phyloP scores from a whole-genome alignment of 2,888 invertebrate species.

The Sphaerophoria rueppellii region DNA sequence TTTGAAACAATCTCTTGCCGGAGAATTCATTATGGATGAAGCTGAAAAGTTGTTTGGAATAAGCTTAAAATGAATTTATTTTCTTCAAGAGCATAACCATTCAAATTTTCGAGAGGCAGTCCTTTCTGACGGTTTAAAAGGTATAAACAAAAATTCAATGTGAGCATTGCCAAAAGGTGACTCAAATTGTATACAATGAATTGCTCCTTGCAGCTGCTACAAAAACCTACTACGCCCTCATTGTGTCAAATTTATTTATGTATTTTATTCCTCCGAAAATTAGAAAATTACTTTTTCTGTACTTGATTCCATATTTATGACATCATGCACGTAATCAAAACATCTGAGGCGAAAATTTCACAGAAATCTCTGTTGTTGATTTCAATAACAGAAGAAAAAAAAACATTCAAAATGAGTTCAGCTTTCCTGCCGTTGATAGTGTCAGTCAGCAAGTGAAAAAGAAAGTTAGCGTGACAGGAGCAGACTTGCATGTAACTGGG shows the following conservation, averaged over 20 bases:
- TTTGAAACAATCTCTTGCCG: not conserved
- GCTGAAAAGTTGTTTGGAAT: too few relatives aligned
- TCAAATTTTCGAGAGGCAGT: too few relatives aligned
- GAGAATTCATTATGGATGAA: not conserved
- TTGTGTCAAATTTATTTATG: not conserved
- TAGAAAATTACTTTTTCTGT: not conserved
- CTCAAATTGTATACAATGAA: not conserved
- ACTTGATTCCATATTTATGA: not conserved
- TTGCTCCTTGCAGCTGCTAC: too few relatives aligned
- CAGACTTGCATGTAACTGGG: conserved; percentile 24
- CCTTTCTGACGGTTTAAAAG: too few relatives aligned
- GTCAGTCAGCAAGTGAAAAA: not conserved
- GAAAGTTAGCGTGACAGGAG: conserved; percentile 18
- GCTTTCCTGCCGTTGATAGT: not conserved
- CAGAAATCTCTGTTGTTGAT: conserved; percentile 17
- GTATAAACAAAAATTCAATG: too few relatives aligned
- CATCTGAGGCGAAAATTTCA: conserved; percentile 10
- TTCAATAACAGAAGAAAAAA: not conserved
- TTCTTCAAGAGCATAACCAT: too few relatives aligned
- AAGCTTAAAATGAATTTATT: too few relatives aligned
- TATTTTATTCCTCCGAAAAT: not conserved
- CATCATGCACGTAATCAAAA: conserved; percentile 1
- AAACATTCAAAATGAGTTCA: not conserved
- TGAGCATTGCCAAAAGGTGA: too few relatives aligned
- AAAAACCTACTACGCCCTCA: not conserved